Conservation (phyloP, 2,797 vertebrate genomes). For the Acanthopagrus latus region DNA sequence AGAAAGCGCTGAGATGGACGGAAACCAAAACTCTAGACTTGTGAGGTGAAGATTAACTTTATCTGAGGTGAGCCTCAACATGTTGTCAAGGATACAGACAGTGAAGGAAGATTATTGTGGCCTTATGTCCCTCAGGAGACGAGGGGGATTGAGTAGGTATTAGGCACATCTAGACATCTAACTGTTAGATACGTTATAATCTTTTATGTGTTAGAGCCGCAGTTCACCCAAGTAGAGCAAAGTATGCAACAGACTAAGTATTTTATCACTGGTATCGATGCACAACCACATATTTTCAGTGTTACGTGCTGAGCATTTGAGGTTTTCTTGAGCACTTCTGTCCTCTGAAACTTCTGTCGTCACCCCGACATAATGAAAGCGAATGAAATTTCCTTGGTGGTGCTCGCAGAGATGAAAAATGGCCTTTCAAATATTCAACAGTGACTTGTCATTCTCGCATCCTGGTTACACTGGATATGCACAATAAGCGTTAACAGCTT, state of each 20-base stretch:
- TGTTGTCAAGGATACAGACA: not conserved
- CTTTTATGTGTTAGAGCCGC: not conserved
- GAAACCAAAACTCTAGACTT: not conserved
- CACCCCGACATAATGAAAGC: not conserved
- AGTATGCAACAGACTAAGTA: no score
- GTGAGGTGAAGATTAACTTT: not conserved
- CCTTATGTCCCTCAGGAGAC: not conserved
- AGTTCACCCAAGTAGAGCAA: not conserved
- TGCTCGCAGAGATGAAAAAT: not conserved
- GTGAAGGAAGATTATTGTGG: not conserved
- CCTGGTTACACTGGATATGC: not conserved
- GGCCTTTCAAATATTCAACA: slow-evolving; percentile 2
- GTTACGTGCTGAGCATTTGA: slow-evolving; percentile 1
- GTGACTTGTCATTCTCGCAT: not conserved
- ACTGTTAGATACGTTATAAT: not conserved
- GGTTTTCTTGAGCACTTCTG: not conserved
- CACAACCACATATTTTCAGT: not conserved
- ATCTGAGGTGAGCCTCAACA: not conserved
- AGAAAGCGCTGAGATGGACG: not conserved
- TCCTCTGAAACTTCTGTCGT: not conserved
- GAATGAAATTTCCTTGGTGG: not conserved
- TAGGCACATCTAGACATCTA: not conserved
- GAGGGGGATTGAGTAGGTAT: not conserved
- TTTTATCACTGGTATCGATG: not conserved
- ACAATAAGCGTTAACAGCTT: not conserved